phyloP scores from a whole-genome alignment of 2,113 vertebrate genomes.

The Heliornis fulica region DNA sequence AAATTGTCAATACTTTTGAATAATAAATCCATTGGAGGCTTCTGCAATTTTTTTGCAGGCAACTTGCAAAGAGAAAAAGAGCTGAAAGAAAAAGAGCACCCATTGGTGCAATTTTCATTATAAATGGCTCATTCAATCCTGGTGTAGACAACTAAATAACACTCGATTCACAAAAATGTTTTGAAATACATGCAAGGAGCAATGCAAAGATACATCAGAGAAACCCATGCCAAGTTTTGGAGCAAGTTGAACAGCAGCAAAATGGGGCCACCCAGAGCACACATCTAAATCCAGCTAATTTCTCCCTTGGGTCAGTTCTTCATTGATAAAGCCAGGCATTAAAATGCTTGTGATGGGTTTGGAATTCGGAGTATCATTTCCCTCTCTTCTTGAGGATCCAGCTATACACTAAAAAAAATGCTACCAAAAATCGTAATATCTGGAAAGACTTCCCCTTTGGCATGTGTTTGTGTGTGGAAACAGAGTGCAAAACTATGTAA shows the following conservation, averaged over 20 bases:
- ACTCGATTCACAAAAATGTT: background rate
- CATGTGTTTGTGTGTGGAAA: too few relatives aligned
- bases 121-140: background rate
- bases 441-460: accelerated
- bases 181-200: background rate
- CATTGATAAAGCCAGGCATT: accelerated
- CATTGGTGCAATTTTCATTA: background rate
- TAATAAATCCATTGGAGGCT: background rate
- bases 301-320: background rate
- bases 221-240: background rate
- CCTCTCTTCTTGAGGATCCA: background rate
- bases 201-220: background rate
- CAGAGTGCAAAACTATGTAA: accelerated
- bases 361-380: background rate
- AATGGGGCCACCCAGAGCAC: background rate
- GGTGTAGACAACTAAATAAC: background rate
- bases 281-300: background rate
- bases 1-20: background rate
- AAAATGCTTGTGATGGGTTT: background rate
- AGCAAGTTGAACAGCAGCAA: background rate
- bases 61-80: background rate
- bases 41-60: background rate
- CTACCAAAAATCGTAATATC: background rate
- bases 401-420: background rate
- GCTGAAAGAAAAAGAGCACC: background rate